Conservation (phyloP, 2,888 invertebrate genomes). For the Syrista parreyssii region DNA sequence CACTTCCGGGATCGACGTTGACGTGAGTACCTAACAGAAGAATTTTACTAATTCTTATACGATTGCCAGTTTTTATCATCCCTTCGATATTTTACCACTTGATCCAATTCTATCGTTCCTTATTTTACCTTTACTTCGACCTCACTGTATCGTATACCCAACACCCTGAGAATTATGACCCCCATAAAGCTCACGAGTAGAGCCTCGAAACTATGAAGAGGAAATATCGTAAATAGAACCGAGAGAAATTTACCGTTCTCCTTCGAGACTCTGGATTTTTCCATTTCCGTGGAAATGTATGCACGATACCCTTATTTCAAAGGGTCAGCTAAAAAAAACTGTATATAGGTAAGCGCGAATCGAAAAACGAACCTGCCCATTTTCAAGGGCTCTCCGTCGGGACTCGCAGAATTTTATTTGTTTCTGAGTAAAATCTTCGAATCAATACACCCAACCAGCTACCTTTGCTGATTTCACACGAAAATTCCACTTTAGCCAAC, state of each 20-base stretch:
- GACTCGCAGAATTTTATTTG: background rate
- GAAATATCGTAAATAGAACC: background rate
- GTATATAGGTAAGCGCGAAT: background rate
- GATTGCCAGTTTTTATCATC: background rate
- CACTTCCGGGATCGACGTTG: slow-evolving; percentile 80
- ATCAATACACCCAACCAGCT: background rate
- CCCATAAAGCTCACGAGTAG: background rate
- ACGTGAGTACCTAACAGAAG: slow-evolving; percentile 75
- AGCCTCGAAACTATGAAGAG: background rate
- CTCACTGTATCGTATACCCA: background rate
- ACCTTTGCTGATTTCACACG: background rate
- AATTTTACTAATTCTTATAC: background rate
- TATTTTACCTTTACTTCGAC: background rate
- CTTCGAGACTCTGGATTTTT: background rate
- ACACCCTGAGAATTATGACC: background rate
- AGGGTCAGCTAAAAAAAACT: background rate
- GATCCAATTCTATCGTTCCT: background rate
- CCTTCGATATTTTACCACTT: background rate
- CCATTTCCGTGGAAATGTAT: background rate
- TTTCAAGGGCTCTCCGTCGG: background rate
- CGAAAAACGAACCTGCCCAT: background rate
- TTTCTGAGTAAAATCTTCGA: background rate
- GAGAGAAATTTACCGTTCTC: background rate
- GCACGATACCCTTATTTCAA: slow-evolving; percentile 5
- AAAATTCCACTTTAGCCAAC: background rate